Conservation (phyloP, 2,888 invertebrate species). For the Palloptera scutellata region DNA sequence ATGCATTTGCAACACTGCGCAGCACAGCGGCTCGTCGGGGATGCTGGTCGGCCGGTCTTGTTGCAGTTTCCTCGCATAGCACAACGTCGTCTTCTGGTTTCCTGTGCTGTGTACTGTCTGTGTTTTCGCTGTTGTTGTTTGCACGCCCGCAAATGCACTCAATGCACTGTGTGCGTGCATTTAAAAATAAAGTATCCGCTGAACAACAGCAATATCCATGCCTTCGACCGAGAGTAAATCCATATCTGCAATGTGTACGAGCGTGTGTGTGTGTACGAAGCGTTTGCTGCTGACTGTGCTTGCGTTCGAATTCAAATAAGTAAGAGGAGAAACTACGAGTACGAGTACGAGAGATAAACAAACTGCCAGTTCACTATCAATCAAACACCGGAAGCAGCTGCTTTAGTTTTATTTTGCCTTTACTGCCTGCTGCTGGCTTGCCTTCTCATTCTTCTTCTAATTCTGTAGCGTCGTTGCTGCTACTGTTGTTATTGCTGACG, state of each 20-base stretch:
- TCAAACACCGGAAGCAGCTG: conserved; percentile 66
- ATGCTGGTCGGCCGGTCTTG: background rate
- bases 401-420: conserved; percentile 62
- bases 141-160: too few species aligned
- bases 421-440: conserved; percentile 31
- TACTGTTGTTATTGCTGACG: conserved; percentile 35
- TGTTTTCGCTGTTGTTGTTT: background rate
- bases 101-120: conserved; percentile 3
- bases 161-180: background rate
- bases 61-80: background rate
- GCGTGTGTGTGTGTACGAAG: background rate
- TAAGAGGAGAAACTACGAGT: too few species aligned
- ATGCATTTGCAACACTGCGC: conserved; percentile 2
- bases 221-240: background rate
- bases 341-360: conserved; percentile 41
- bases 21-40: background rate
- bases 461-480: conserved; percentile 34
- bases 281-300: too few species aligned
- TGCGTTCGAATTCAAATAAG: too few species aligned
- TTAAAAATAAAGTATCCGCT: background rate
- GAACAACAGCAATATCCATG: background rate
- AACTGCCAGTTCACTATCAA: conserved; percentile 65
- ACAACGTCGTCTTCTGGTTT: background rate
- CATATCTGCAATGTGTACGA: background rate
- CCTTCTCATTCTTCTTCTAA: conserved; percentile 20